Evolutionary conservation across 2,797 vertebrate species (phyloP).

Genomic region (Gobionotothen gibberifrons): DNA sequence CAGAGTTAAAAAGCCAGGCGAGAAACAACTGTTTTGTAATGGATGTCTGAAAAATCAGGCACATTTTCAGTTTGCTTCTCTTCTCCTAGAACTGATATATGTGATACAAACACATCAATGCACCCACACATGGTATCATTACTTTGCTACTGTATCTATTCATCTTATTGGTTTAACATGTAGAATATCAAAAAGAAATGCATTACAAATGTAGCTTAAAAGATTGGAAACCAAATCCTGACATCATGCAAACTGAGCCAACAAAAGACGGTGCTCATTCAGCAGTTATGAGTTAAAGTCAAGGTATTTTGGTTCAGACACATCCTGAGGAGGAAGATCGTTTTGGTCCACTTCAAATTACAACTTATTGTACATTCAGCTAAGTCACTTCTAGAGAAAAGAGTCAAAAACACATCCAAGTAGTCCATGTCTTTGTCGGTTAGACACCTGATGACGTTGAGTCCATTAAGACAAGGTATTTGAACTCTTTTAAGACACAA

Average conservation of each 20-base stretch:
- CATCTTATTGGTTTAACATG: conserved; percentile 29
- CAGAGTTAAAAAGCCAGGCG: conserved; percentile 47
- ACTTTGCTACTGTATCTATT: conserved; percentile 57
- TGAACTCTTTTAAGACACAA: conserved; percentile 9
- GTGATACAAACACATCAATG: conserved; percentile 32
- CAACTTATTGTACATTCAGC: conserved; percentile 55
- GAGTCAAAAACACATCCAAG: conserved; percentile 31
- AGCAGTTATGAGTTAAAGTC: conserved; percentile 39
- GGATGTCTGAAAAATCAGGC: conserved; percentile 29
- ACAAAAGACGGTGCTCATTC: conserved; percentile 28
- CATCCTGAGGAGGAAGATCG: conserved; percentile 70
- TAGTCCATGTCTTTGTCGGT: conserved; percentile 48
- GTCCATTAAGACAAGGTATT: conserved; percentile 35
- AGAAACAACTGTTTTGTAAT: conserved; percentile 31
- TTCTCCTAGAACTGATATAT: conserved; percentile 14
- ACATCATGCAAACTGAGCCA: conserved; percentile 70
- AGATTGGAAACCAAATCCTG: conserved; percentile 51
- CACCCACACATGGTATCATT: conserved; percentile 25
- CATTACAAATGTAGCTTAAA: conserved; percentile 43
- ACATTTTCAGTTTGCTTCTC: conserved; percentile 7
- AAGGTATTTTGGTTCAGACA: conserved; percentile 61
- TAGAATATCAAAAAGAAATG: conserved; percentile 37
- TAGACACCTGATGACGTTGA: conserved; percentile 28
- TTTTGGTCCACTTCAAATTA: conserved; percentile 70
- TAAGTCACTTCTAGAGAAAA: conserved; percentile 81